Evolutionary conservation across 1,140 invertebrate species (phyloP), one percentile per base, ranked within the genome.

Genomic region (Halesus radiatus): DNA sequence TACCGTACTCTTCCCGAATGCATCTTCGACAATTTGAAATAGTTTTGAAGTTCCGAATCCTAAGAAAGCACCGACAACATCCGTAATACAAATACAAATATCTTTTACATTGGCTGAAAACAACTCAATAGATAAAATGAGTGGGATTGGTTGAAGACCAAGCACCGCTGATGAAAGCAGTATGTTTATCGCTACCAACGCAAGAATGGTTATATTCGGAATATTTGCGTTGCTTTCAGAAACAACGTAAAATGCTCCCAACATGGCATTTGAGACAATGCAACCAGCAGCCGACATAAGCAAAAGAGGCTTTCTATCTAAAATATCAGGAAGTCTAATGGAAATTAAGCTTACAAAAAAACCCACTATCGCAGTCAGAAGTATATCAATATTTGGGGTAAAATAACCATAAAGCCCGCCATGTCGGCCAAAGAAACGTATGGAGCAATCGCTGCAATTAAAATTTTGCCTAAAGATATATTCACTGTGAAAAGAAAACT

Each of bases 101-200:
- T 81, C 80, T 66, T 75, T 81, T 15, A 66, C 76, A 37, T 81
- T 78, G 18, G 70, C 66, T 7, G 80, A 78, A 58, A 81, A 78
- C 8, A 81, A 23, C 58, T 81, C 80, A 3, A 76, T 76, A 29
- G 80, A 76, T 13, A 78, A 68, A 20, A 37, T 75, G 58, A 76
- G 79, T 0, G 80, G 80, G 32, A 81, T 66, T 22, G 80, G 50
- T 53, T 56, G 53, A 18, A 81, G 68, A 3, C 80, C 80, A 18
- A 81, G 2, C 20, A 15, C 45, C 15, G 77, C 70, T 52, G 76
- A 78, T 13, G 64, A 37, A 58, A 54, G 37, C 13, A 81, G 26
- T 10, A 72, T 3, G 16, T 74, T 75, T 15, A 81, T 60, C n/a
- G 70, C 80, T 3, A 76, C 37, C 15, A 81, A 56, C 15, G 70